Evolutionary conservation across 1,140 invertebrate genomes (phyloP), one percentile per base, ranked within the genome.

Genomic region (Monomorium pharaonis): DNA sequence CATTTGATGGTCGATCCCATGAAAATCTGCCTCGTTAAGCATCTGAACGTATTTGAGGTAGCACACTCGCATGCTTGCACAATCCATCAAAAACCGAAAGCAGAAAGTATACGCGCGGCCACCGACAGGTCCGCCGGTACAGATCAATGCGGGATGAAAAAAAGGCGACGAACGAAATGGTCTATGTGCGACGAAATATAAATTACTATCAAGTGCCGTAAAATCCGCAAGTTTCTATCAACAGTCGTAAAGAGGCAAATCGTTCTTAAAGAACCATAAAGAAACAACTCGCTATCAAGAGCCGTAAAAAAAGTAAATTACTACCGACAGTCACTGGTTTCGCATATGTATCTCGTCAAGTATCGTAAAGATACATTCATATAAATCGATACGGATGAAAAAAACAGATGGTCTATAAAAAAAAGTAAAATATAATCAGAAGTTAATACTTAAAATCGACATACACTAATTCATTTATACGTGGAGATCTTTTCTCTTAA

Each of bases 11-110:
- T 37, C 72, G 84, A 87, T 89, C 86, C 88, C 63, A 88, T 91
- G 70, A 91, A 83, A 91, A 91, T 91, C 90, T 87, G 90, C 63
- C 90, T 91, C 90, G 86, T 91, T 91, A 91, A 89, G 80, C 88
- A 86, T 74, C 77, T 81, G n/a, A 65, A 63, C 30, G 80, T 83
- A 77, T 85, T 85, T 89, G 88, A 87, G 90, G 84, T 65, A 47
- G 54, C 72, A 62, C 30, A 83, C 16, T 84, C 84, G 67, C 77
- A 86, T 87, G 44, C 14, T 78, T 49, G 63, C 56, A 70, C 78
- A 47, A 51, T 27, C 86, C 18, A 58, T 85, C 85, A 89, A 90
- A 89, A 83, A 54, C 56, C 37, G 14, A 72, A 67, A 67, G 37
- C 63, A 67, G 63, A 67, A 44, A 44, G n/a, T 21, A n/a, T n/a